Evolutionary conservation across 2,113 vertebrate species (phyloP).

Genomic region (Anolis carolinensis): DNA sequence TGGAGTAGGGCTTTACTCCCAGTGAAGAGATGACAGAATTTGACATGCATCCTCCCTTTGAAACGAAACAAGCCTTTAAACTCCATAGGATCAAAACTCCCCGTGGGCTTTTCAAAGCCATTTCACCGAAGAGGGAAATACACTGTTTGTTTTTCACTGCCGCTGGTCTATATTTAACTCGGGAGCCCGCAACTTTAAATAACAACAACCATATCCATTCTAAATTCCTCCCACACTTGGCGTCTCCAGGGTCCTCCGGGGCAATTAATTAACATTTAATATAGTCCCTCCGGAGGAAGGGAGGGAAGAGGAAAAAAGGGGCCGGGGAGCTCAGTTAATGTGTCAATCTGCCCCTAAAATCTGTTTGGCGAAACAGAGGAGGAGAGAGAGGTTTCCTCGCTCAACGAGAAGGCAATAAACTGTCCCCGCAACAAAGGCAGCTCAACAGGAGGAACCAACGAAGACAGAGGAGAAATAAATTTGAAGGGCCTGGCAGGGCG

Average conservation of each 20-base stretch:
- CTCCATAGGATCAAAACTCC: too few species aligned
- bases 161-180: neutral
- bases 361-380: constrained; percentile 53
- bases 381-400: constrained; percentile 57
- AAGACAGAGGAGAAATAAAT: constrained; percentile 94
- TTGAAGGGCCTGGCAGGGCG: constrained; percentile 85
- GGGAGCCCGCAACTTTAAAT: too few species aligned
- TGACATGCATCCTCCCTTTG: too few species aligned
- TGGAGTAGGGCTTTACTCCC: too few species aligned
- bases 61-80: too few species aligned
- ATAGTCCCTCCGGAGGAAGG: neutral
- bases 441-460: constrained; percentile 67
- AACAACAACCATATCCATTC: neutral
- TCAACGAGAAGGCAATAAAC: constrained; percentile 67
- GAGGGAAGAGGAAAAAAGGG: neutral
- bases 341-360: constrained; percentile 61
- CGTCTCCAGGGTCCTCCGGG: neutral
- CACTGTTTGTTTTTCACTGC: too few species aligned
- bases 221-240: neutral
- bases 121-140: too few species aligned
- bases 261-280: neutral
- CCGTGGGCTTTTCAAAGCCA: too few species aligned
- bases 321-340: constrained; percentile 12
- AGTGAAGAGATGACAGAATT: too few species aligned
- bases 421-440: constrained; percentile 68